These are phyloP conservation scores for Alitta virens DNA, from an alignment of 2,888 invertebrate species.

Conservation along the genomic window DNA sequence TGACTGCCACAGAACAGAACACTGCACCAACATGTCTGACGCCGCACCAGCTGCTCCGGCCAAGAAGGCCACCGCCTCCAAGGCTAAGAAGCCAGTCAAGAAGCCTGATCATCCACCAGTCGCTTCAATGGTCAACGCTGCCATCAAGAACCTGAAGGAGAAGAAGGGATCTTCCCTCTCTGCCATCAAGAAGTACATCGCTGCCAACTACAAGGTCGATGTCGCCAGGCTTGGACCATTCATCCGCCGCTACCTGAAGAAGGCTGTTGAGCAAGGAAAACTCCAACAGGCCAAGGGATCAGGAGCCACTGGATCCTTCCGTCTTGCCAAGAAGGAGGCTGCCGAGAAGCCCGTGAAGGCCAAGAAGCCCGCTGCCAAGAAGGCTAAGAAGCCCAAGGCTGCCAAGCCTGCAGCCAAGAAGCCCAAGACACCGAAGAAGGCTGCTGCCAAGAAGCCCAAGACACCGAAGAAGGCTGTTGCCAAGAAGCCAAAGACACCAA, in stretches of 20 bases:
- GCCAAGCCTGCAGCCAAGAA: constrained; percentile 14
- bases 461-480: constrained; percentile 7
- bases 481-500: constrained; percentile 2
- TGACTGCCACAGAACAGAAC: not conserved
- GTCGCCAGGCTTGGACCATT: constrained; percentile 63
- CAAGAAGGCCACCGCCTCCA: constrained; percentile 1
- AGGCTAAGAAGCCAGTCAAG: constrained; percentile 14
- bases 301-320: constrained; percentile 45
- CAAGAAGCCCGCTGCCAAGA: constrained; percentile 12
- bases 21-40: constrained; percentile 4
- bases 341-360: constrained; percentile 6
- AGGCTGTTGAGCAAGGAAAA: constrained; percentile 60
- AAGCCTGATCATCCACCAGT: constrained; percentile 59
- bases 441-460: constrained; percentile 5
- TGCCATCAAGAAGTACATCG: constrained; percentile 68
- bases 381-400: constrained; percentile 14
- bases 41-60: constrained; percentile 1
- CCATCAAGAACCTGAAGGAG: constrained; percentile 53
- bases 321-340: constrained; percentile 27
- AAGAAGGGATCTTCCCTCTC: constrained; percentile 64
- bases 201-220: constrained; percentile 64
- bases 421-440: constrained; percentile 11
- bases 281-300: constrained; percentile 47
- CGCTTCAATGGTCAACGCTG: constrained; percentile 64
- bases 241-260: constrained; percentile 65